phyloP scores from a whole-genome alignment of 2,888 invertebrate species.

The Siphlonurus alternatus region DNA sequence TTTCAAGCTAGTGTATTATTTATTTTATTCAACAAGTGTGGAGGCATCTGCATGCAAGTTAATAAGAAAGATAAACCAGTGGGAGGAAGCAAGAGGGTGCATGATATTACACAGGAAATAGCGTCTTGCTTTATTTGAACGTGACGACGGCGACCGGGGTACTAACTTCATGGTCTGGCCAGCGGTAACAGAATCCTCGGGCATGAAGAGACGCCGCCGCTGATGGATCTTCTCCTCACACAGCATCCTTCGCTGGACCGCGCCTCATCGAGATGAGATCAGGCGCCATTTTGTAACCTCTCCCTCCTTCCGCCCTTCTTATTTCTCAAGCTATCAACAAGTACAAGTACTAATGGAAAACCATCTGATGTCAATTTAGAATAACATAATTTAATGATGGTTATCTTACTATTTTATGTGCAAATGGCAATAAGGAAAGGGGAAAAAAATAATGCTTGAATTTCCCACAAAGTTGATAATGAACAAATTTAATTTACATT shows the following conservation, averaged over 20 bases:
- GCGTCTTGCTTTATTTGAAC: conserved; percentile 1
- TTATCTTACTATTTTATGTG: too few relatives aligned
- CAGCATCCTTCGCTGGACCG: not conserved
- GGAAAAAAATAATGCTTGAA: too few relatives aligned
- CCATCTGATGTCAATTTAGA: too few relatives aligned
- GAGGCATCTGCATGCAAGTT: too few relatives aligned
- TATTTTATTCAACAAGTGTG: too few relatives aligned
- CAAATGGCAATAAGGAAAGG: too few relatives aligned
- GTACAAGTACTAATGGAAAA: too few relatives aligned
- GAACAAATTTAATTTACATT: too few relatives aligned
- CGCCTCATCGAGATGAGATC: not conserved
- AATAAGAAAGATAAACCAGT: too few relatives aligned
- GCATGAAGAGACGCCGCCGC: not conserved
- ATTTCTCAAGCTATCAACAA: not conserved
- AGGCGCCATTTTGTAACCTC: not conserved
- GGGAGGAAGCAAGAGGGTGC: not conserved
- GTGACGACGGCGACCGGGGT: not conserved
- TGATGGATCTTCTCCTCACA: not conserved
- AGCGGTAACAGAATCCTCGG: not conserved
- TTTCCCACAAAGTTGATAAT: too few relatives aligned
- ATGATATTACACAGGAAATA: not conserved
- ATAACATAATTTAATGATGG: too few relatives aligned
- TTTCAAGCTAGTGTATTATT: too few relatives aligned
- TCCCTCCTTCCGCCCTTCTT: not conserved
- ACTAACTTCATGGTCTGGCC: not conserved